Conservation (phyloP, 2,888 invertebrate genomes). For the Plagiodera versicolora region DNA sequence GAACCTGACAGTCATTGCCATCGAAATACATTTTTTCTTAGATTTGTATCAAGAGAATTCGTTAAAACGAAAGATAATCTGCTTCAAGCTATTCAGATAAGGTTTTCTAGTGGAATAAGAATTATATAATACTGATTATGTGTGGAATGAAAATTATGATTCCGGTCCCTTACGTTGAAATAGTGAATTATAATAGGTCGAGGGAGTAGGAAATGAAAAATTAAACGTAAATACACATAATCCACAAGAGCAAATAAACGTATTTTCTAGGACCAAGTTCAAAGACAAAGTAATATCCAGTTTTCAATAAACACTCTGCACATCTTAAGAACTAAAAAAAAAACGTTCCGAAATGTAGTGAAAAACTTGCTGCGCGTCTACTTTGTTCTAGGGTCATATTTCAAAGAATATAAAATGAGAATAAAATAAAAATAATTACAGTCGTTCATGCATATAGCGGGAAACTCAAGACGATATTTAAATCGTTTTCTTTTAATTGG, state of each 20-base stretch:
- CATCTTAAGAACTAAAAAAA: constrained; percentile 13
- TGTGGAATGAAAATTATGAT: neutral
- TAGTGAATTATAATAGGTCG: neutral
- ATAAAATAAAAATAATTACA: constrained; percentile 28
- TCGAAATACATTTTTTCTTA: too few species aligned
- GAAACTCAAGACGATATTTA: neutral
- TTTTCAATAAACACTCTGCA: constrained; percentile 28
- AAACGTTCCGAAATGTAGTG: constrained; percentile 15
- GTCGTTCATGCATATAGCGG: constrained; percentile 22
- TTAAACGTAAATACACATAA: neutral
- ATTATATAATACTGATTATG: too few species aligned
- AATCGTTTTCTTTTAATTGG: neutral
- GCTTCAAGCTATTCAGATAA: too few species aligned
- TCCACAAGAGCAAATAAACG: neutral
- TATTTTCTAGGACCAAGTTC: constrained; percentile 2
- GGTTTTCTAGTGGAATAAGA: neutral
- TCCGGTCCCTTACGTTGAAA: neutral
- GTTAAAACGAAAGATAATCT: too few species aligned
- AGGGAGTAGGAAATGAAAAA: neutral
- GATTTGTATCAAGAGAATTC: too few species aligned
- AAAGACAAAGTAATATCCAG: constrained; percentile 7
- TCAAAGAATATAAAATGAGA: constrained; percentile 18
- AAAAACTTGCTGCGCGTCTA: constrained; percentile 17
- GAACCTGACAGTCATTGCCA: too few species aligned
- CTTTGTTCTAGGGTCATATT: constrained; percentile 27